Percentiles rank a stretch among this genome's conserved stretches.
Conservation (phyloP, 2,797 vertebrate species). For the Fistularia commersonii region DNA sequence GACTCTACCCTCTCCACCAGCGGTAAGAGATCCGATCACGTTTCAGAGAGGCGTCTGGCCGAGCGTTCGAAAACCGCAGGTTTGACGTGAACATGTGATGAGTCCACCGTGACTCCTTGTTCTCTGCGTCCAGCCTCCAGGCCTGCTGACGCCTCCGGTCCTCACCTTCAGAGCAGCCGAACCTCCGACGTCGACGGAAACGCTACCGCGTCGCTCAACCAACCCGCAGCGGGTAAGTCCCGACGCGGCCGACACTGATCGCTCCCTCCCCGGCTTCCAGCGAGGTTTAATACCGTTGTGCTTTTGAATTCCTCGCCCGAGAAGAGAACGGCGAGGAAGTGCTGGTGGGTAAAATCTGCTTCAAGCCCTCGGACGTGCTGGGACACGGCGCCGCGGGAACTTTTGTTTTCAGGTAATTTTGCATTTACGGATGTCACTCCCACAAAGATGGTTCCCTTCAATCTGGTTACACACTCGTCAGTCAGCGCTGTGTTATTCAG, state of each 20-base stretch:
- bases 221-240: constrained; percentile 38
- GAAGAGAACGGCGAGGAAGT: constrained; percentile 68
- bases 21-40: too few relatives aligned
- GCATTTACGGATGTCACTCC: background rate
- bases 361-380: constrained; percentile 82
- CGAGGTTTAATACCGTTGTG: background rate
- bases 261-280: background rate
- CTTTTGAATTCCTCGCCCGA: constrained; percentile 22
- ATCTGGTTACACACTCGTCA: too few relatives aligned
- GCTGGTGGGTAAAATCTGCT: constrained; percentile 91
- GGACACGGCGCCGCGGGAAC: constrained; percentile 92
- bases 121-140: constrained; percentile 35
- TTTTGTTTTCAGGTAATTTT: constrained; percentile 86
- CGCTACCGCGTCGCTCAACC: constrained; percentile 9
- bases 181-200: constrained; percentile 36
- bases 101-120: background rate
- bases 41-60: too few relatives aligned
- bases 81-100: too few relatives aligned
- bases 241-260: background rate
- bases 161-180: constrained; percentile 22
- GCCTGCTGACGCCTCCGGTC: constrained; percentile 29
- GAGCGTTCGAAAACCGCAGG: too few relatives aligned
- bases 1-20: constrained; percentile 28
- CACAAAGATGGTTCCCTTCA: background rate
- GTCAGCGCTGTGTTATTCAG: too few relatives aligned